Evolutionary conservation across 64 coral and sea anemone species (phyloP), one percentile per base, ranked within the genome.

Genomic region (Montipora efflorescens): DNA sequence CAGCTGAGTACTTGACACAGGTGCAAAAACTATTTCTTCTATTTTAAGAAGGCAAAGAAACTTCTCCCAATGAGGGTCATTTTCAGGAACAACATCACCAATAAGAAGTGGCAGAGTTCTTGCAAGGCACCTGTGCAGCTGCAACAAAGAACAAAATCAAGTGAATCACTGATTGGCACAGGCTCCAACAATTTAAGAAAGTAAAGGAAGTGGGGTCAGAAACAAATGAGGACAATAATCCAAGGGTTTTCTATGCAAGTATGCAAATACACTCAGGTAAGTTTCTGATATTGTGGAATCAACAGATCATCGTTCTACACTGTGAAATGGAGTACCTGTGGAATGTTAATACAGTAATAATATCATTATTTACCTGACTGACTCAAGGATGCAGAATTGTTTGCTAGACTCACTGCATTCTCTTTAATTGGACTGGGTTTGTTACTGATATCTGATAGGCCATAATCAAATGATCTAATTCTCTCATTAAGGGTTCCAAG

Each of bases 1-100:
- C 8, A 95, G 20, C 28, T 87, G 22, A 52, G 7, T 15, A 25
- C 44, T 95, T 73, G 94, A 61, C 16, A 3, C 50, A 74, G 94
- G 94, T 20, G 94, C 82, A 91, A 95, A 95, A 4, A 91, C 59
- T 2, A 88, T 82, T 11, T 95, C 94, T 52, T 82, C 94, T 46
- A 88, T 92, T 73, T 74, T 20, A 0, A 91, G 80, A 20, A 96
- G 68, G 5, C 18, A 8, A 4, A 89, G 22, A 75, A 92, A 96
- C 20, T 89, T 87, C 44, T 90, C 69, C 95, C 95, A 96, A 19
- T 67, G 74, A 51, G 71, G 59, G 77, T 93, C 91, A 90, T 78
- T 88, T 73, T 87, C 79, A 47, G 95, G 91, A 59, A 96, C 22
- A 57, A 59, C 8, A 86, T 74, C 83, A 6, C 88, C 87, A 79